These are phyloP conservation scores for Tinamus major DNA, from an alignment of 2,797 vertebrate species.

Conservation along the genomic window DNA sequence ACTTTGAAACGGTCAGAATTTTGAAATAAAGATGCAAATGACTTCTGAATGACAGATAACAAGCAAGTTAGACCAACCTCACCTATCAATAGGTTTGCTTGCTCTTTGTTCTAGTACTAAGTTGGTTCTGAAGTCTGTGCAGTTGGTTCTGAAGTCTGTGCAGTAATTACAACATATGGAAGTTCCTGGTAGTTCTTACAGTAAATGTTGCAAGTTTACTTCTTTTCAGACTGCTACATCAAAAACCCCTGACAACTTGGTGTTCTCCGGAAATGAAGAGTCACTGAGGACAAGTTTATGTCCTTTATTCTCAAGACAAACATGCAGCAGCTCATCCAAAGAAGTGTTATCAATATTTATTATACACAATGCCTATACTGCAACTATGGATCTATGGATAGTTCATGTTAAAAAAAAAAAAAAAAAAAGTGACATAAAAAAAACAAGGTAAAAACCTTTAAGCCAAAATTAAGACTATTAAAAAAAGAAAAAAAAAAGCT, in stretches of 20 bases:
- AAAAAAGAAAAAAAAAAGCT: neutral
- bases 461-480: neutral
- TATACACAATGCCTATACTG: neutral
- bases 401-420: neutral
- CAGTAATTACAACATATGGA: constrained; percentile 35
- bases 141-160: neutral
- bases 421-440: neutral
- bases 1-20: neutral
- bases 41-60: neutral
- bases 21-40: neutral
- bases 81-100: neutral
- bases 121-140: neutral
- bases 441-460: neutral
- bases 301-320: neutral
- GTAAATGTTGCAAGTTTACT: neutral
- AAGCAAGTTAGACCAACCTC: neutral
- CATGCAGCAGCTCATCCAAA: neutral
- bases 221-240: neutral
- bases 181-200: constrained; percentile 11
- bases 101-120: neutral
- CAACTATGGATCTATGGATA: neutral
- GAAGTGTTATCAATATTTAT: neutral
- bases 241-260: neutral
- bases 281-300: neutral
- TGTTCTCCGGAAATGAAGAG: neutral